Evolutionary conservation across 2,888 invertebrate species (phyloP), one percentile per base, ranked within the genome.

Genomic region (Celastrina argiolus): DNA sequence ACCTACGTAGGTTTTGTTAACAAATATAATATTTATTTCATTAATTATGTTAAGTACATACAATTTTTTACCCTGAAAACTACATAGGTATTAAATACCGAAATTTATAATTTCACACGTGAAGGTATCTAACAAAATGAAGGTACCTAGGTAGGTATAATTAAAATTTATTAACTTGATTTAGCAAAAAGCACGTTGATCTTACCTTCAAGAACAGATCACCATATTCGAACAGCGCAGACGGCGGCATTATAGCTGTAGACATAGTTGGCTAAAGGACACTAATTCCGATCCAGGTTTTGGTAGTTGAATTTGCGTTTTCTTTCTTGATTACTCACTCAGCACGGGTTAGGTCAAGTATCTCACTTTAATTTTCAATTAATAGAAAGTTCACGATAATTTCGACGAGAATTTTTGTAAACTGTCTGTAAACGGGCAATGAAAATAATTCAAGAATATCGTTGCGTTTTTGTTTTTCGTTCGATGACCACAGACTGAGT

Each of bases 191-290:
- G 31, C 31, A 59, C 42, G 39, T 41, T 66, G 36, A 45, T 80
- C 86, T 88, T 93, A 94, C 94, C 94, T 94, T 94, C 84, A 94
- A 92, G 79, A 94, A 91, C 87, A 94, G 92, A 87, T 95, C 95
- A 92, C 93, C 94, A 92, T 95, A 94, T 81, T 95, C 95, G 91
- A 94, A 95, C 92, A 94, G 93, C 82, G 94, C 93, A 88, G 93
- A 92, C 89, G 93, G 93, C 88, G 94, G 93, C 95, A 95, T 95
- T 87, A 95, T 94, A 85, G 94, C 95, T 77, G 95, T 94, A 90
- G 95, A 95, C 95, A 95, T 95, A 83, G 85, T 93, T 80, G 80
- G 83, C 76, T 79, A 86, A 81, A 84, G 81, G 81, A 76, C 88
- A 88, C 88, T 88, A 82, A 84, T 85, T 74, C 73, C 71, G 73